Percentiles rank a stretch among this genome's conserved stretches.
Evolutionary conservation across 2,797 vertebrate species (phyloP).

Genomic region (Etheostoma nigrum): DNA sequence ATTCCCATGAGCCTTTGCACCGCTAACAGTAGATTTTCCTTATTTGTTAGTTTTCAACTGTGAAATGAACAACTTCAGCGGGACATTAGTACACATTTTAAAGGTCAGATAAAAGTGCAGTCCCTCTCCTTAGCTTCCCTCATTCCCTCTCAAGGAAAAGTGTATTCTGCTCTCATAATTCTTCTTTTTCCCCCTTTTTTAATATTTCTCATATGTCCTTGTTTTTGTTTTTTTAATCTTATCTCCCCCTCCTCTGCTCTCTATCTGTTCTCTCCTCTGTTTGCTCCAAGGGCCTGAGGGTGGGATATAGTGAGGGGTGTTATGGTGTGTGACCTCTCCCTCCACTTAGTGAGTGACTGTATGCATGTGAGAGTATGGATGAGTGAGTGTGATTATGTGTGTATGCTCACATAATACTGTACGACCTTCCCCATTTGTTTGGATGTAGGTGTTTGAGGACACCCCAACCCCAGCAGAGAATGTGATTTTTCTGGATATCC

Average conservation of each 20-base stretch:
- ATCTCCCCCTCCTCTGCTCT: conserved; percentile 25
- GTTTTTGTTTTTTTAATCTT: conserved; percentile 17
- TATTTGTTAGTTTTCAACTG: conserved; percentile 69
- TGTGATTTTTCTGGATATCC: conserved; percentile 86
- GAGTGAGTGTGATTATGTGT: conserved; percentile 11
- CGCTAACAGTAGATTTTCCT: conserved; percentile 32
- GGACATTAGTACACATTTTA: conserved; percentile 54
- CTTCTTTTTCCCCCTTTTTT: conserved; percentile 36
- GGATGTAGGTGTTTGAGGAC: conserved; percentile 85
- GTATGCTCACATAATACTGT: conserved; percentile 51
- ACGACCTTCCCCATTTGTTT: conserved; percentile 70
- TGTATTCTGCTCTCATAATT: conserved; percentile 52
- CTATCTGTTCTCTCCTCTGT: conserved; percentile 53
- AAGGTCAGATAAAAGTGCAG: conserved; percentile 62
- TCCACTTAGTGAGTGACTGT: conserved; percentile 53
- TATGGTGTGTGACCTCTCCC: conserved; percentile 74
- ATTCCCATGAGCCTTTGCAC: too few species aligned
- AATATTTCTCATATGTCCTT: conserved; percentile 59
- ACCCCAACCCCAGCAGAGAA: conserved; percentile 78
- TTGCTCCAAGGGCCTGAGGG: conserved; percentile 65
- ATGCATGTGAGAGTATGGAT: conserved; percentile 23
- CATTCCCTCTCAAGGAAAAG: conserved; percentile 50
- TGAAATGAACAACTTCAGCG: conserved; percentile 61
- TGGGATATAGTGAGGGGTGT: conserved; percentile 70
- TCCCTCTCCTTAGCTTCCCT: conserved; percentile 18